These are phyloP conservation scores for Tautogolabrus adspersus DNA, from an alignment of 2,113 vertebrate genomes.

Conservation along the genomic window DNA sequence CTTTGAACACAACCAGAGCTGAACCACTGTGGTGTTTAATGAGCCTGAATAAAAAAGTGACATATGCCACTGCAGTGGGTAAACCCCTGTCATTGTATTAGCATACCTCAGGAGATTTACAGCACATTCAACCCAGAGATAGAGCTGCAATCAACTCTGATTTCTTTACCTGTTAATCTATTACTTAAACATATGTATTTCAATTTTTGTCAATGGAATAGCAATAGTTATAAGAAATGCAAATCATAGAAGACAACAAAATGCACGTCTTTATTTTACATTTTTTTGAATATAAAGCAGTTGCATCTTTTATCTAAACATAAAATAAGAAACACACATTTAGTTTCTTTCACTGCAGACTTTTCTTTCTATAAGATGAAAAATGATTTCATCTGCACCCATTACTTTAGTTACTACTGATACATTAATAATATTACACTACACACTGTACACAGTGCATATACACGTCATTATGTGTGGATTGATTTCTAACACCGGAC, in stretches of 20 bases:
- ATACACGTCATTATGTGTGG: background rate
- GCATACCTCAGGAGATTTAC: background rate
- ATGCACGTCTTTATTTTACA: too few relatives aligned
- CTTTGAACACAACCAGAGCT: constrained; percentile 16
- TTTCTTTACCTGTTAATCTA: background rate
- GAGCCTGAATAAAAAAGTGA: constrained; percentile 33
- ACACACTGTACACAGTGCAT: too few relatives aligned
- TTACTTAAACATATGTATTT: background rate
- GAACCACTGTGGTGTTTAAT: constrained; percentile 27
- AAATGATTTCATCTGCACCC: background rate
- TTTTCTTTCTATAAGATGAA: background rate
- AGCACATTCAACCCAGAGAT: background rate
- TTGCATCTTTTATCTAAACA: too few relatives aligned
- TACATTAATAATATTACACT: background rate
- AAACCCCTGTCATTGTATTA: constrained; percentile 6
- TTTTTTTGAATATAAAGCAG: too few relatives aligned
- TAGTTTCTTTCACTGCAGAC: background rate
- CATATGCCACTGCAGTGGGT: constrained; percentile 18
- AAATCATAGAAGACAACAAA: background rate
- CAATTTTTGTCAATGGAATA: background rate
- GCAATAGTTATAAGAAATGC: background rate
- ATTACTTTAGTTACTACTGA: background rate
- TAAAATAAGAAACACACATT: too few relatives aligned
- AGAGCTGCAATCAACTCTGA: background rate
- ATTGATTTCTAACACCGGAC: background rate